phyloP scores from a whole-genome alignment of 1,140 invertebrate genomes.

The Macrobrachium rosenbergii region DNA sequence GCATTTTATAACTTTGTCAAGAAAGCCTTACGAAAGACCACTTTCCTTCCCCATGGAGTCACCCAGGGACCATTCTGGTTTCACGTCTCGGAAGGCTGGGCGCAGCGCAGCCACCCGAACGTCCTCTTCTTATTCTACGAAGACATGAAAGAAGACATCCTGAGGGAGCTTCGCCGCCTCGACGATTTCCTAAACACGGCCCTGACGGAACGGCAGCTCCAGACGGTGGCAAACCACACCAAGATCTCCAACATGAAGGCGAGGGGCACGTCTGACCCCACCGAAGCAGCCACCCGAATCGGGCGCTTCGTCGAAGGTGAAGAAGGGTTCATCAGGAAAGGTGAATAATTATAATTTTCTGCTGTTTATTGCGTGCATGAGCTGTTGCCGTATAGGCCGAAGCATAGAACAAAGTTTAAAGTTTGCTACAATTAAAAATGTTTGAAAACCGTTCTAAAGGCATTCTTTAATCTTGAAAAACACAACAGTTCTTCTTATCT shows the following conservation, averaged over 20 bases:
- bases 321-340: constrained; percentile 30
- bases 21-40: too few species aligned
- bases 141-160: constrained; percentile 27
- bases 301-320: constrained; percentile 10
- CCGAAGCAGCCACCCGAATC: too few species aligned
- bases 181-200: constrained; percentile 17
- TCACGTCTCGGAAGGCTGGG: constrained; percentile 26
- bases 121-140: constrained; percentile 38
- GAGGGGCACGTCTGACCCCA: background rate
- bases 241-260: constrained; percentile 12
- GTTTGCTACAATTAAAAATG: too few species aligned
- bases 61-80: constrained; percentile 20
- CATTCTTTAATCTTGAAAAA: too few species aligned
- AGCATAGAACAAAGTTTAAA: too few species aligned
- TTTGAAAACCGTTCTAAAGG: too few species aligned
- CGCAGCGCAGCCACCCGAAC: constrained; percentile 22
- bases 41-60: background rate
- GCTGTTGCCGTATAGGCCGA: too few species aligned
- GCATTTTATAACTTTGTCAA: too few species aligned
- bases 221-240: constrained; percentile 23
- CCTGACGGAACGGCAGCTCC: constrained; percentile 18
- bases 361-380: background rate
- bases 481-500: too few species aligned
- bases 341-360: background rate
- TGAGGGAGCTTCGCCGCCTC: constrained; percentile 26